Percentiles rank a stretch among this genome's conserved stretches.
Conservation (phyloP, 2,797 vertebrate species). For the Oreonectes daqikongensis region DNA sequence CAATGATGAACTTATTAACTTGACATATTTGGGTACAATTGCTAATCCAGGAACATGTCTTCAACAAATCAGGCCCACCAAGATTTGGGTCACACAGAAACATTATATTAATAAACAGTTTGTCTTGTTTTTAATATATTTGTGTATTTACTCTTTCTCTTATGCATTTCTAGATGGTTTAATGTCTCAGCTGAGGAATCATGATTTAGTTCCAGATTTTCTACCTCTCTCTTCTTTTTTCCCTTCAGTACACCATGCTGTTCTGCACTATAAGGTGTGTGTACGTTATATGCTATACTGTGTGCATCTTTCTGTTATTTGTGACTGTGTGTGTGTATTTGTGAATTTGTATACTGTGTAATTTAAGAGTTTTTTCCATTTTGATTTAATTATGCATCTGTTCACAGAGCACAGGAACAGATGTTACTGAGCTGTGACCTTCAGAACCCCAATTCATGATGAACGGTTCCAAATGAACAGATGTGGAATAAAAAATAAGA, state of each 20-base stretch:
- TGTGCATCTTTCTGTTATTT: background rate
- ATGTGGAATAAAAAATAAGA: background rate
- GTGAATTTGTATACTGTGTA: background rate
- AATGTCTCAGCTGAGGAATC: constrained; percentile 77
- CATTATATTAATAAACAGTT: background rate
- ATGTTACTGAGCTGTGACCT: constrained; percentile 54
- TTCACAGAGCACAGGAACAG: constrained; percentile 52
- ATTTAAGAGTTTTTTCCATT: constrained; percentile 23
- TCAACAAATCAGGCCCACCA: background rate
- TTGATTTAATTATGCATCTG: constrained; percentile 39
- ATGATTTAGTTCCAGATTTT: constrained; percentile 74
- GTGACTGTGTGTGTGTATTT: constrained; percentile 2
- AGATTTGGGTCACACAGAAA: background rate
- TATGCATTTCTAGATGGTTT: constrained; percentile 54
- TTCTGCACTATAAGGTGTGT: constrained; percentile 59
- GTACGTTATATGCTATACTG: background rate
- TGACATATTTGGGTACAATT: background rate
- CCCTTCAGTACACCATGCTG: constrained; percentile 77
- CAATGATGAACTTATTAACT: background rate
- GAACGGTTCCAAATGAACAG: background rate
- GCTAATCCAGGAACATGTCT: background rate
- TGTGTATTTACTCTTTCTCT: background rate
- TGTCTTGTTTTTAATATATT: background rate
- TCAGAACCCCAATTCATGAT: constrained; percentile 2
- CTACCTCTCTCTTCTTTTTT: constrained; percentile 79